Evolutionary conservation across 2,888 invertebrate species (phyloP).

Genomic region (Acleris cristana): DNA sequence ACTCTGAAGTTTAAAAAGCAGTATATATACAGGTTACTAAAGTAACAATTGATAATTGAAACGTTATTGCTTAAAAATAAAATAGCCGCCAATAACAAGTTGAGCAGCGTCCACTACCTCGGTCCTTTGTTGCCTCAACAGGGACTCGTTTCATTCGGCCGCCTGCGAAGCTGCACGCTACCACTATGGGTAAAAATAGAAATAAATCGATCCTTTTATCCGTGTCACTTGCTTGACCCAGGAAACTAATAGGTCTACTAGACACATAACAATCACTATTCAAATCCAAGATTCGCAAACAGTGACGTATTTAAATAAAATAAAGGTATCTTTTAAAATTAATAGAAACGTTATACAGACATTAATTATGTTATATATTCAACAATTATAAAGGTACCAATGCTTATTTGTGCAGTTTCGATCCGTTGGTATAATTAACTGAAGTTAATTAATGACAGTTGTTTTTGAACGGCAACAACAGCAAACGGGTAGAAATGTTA

Average conservation of each 20-base stretch:
- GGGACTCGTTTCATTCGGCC: constrained; percentile 55
- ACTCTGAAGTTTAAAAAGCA: no score
- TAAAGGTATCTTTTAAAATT: no score
- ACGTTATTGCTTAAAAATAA: no score
- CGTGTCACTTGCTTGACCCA: constrained; percentile 72
- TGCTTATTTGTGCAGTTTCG: not conserved
- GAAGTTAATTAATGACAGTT: constrained; percentile 50
- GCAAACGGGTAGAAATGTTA: constrained; percentile 39
- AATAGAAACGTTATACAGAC: no score
- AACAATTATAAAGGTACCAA: no score
- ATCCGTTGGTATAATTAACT: constrained; percentile 32
- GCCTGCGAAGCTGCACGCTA: constrained; percentile 54
- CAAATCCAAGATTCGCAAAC: not conserved
- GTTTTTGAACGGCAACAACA: constrained; percentile 45
- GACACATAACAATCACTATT: not conserved
- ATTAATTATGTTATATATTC: no score
- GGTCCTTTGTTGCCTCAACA: constrained; percentile 57
- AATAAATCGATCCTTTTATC: constrained; percentile 80
- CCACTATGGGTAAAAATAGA: constrained; percentile 78
- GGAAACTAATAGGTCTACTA: constrained; percentile 39
- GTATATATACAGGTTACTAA: no score
- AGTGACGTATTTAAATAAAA: not conserved
- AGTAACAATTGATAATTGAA: no score
- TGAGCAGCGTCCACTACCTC: constrained; percentile 43
- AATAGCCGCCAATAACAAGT: constrained; percentile 40